Evolutionary conservation across 2,113 vertebrate genomes (phyloP).

Genomic region (Empidonax traillii): DNA sequence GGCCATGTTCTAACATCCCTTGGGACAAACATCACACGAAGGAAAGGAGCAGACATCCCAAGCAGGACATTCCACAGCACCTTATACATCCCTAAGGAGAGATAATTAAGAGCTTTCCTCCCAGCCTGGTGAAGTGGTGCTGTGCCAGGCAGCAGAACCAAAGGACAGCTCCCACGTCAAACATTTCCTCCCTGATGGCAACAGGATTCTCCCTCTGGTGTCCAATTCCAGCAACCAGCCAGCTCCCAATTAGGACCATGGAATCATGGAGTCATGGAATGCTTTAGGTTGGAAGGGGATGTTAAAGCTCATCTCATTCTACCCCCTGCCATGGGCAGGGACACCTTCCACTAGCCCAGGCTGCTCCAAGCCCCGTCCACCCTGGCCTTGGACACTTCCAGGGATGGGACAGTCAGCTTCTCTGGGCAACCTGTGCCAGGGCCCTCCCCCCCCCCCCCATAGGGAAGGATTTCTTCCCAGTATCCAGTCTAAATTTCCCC

Average conservation of each 20-base stretch:
- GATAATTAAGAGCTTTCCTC: background rate
- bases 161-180: background rate
- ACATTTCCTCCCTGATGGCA: background rate
- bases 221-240: background rate
- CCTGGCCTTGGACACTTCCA: background rate
- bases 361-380: fast-evolving
- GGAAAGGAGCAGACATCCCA: background rate
- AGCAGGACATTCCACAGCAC: background rate
- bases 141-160: background rate
- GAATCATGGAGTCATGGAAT: background rate
- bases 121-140: background rate
- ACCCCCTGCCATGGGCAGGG: background rate
- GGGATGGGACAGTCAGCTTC: background rate
- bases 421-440: background rate
- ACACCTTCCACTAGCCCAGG: background rate
- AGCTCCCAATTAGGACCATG: background rate
- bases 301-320: background rate
- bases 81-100: background rate
- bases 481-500: background rate
- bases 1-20: background rate
- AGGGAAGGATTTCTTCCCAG: background rate
- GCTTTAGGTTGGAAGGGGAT: background rate
- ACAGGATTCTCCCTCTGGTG: background rate
- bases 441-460: fast-evolving
- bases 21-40: background rate